phyloP scores from a whole-genome alignment of 2,113 vertebrate genomes.

The Picathartes gymnocephalus region DNA sequence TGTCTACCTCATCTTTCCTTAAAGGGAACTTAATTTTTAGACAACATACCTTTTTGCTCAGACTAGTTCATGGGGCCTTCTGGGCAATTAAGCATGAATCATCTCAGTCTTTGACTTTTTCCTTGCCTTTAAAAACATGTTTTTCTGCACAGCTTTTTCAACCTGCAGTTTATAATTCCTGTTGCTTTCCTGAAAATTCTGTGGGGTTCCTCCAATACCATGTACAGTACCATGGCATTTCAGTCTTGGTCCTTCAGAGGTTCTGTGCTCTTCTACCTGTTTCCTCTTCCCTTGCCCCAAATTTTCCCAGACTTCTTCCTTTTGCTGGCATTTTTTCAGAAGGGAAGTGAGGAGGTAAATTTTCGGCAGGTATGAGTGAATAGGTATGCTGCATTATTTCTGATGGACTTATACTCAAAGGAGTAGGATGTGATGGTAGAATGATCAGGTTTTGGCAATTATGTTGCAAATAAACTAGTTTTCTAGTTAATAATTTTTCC shows the following conservation, averaged over 20 bases:
- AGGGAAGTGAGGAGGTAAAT: background rate
- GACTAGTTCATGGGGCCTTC: background rate
- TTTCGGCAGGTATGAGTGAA: background rate
- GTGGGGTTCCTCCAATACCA: fast-evolving
- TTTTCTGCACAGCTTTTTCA: background rate
- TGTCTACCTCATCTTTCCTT: background rate
- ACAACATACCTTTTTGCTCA: background rate
- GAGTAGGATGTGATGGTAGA: background rate
- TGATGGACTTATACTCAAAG: background rate
- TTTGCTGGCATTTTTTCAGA: background rate
- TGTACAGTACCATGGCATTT: background rate
- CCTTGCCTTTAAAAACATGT: background rate
- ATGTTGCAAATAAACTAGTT: background rate
- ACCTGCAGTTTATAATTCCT: background rate
- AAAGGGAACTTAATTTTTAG: background rate
- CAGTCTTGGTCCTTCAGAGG: background rate
- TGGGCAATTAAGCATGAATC: background rate
- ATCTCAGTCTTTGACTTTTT: background rate
- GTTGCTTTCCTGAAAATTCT: background rate
- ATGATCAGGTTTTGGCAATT: background rate
- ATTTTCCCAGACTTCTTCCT: background rate
- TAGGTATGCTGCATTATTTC: background rate
- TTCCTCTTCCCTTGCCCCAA: background rate
- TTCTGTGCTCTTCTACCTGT: background rate
- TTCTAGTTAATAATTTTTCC: background rate